Base-by-base conservation (phyloP, 2,888 invertebrate species). In the Apotomis capreana region DNA sequence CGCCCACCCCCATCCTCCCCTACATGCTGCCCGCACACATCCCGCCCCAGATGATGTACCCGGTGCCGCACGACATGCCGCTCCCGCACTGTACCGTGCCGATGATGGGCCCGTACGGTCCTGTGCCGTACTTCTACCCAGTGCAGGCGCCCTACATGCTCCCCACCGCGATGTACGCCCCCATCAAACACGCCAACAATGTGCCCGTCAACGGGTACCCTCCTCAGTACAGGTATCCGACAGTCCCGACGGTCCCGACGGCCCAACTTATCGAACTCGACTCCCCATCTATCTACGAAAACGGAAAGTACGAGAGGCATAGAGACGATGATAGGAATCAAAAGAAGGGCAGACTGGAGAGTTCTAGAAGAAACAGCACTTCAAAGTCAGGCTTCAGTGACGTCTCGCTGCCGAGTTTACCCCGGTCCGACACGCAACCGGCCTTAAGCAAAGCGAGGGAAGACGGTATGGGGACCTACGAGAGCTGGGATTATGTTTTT, bases 401-500 rank as follows among this genome's bases (percentile, higher is more conserved):
- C 51, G 87, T 89, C 1, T 85, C 92, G 0, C 70, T 91, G 12
- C 91, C 92, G 0, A 92, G 92, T 70, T 75, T 94, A 72, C 92
- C 93, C 0, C 81, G 94, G 1, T 93, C 93, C 0, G 94, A 94
- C 61, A 93, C 93, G 0, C 94, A 93, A 57, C 93, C 94, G 1
- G 81, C 87, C 0, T 75, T 94, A 4, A 93, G 93, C 76, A 93
- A 94, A 77, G 95, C 95, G 36, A 92, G 92, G 73, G 95, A 95
- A 76, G 95, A 95, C 75, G 95, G 95, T 0, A 94, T 95, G 82
- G 95, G 95, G 0, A 95, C 95, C 0, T 95, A 95, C 70, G 96
- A 96, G 77, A 95, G 95, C 67, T 97, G 97, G 97, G 96, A 96
- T 82, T 97, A 96, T 81, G 97, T 97, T 0, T 97, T 96, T 82